phyloP scores from a whole-genome alignment of 2,113 vertebrate species.

The Callionymus lyra region DNA sequence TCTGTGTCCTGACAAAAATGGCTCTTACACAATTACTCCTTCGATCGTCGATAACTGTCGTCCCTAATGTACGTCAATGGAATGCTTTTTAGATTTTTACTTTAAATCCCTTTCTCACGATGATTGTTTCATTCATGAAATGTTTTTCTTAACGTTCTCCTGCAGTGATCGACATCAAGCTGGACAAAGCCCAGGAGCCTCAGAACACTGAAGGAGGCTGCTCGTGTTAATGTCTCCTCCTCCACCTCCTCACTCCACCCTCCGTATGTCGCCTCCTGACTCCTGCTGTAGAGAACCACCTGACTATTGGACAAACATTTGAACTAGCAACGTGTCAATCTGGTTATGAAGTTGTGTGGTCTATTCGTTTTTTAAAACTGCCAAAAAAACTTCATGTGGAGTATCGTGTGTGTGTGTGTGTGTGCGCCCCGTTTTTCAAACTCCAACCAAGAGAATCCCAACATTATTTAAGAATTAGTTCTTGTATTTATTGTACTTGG shows the following conservation, averaged over 20 bases:
- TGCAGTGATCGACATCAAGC: conserved; percentile 88
- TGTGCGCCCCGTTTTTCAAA: no score
- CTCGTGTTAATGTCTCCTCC: conserved; percentile 78
- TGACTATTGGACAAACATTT: conserved; percentile 46
- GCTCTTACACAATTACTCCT: background rate
- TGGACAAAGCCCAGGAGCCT: conserved; percentile 85
- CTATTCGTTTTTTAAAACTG: conserved; percentile 78
- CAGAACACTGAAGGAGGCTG: conserved; percentile 78
- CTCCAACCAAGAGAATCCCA: no score
- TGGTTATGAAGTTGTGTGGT: conserved; percentile 74
- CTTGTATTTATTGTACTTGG: no score
- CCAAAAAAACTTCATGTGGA: conserved; percentile 64
- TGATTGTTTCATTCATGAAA: no score
- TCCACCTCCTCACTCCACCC: conserved; percentile 31
- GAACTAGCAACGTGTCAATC: conserved; percentile 68
- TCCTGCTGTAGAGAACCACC: conserved; percentile 77
- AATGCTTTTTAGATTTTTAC: no score
- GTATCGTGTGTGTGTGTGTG: no score
- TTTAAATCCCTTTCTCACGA: no score
- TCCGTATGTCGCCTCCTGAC: conserved; percentile 75
- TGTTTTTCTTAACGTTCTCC: conserved; percentile 62
- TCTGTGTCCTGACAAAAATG: background rate
- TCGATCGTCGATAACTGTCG: background rate
- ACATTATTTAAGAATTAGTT: no score
- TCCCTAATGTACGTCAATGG: background rate